These are phyloP conservation scores for Atrichornis clamosus DNA, from an alignment of 2,113 vertebrate genomes.

Conservation along the genomic window DNA sequence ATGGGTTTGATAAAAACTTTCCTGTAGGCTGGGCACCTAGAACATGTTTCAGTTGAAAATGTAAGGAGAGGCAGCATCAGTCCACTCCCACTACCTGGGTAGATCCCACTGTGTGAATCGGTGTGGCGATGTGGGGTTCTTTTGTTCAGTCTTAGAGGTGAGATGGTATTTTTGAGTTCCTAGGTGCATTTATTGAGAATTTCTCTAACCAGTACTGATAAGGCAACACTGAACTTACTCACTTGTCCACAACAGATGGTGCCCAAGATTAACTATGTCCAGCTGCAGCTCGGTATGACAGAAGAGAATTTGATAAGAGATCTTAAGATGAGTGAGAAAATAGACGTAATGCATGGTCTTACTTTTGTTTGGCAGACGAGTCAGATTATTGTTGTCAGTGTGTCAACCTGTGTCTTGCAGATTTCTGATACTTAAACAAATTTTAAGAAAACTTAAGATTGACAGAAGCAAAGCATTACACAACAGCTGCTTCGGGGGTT, in stretches of 20 bases:
- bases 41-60: background rate
- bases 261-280: background rate
- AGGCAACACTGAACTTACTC: background rate
- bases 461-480: background rate
- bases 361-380: background rate
- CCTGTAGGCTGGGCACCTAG: background rate
- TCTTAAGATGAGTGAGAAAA: background rate
- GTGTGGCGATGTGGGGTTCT: background rate
- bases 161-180: background rate
- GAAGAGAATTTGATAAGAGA: background rate
- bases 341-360: fast-evolving
- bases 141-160: background rate
- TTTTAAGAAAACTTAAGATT: background rate
- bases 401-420: background rate
- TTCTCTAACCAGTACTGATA: background rate
- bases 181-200: background rate
- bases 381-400: background rate
- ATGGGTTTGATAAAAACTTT: conserved; percentile 28
- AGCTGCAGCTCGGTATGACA: background rate
- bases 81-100: background rate
- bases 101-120: fast-evolving
- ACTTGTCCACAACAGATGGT: background rate
- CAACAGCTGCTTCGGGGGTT: background rate
- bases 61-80: background rate
- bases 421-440: background rate